Evolutionary conservation across 2,888 invertebrate genomes (phyloP).

Genomic region (Abrostola tripartita): DNA sequence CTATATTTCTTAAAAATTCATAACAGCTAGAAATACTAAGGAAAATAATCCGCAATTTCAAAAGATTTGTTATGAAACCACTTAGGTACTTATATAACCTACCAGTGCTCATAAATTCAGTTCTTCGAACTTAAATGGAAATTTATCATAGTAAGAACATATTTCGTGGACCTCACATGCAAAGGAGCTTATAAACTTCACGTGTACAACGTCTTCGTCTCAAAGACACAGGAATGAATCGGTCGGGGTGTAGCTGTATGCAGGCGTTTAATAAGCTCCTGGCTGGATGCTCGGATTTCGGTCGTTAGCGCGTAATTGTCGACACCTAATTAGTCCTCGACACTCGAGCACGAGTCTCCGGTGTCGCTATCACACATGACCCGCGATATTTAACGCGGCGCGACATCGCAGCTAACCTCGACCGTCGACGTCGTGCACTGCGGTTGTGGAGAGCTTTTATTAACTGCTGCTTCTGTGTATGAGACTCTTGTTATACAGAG

Average conservation of each 20-base stretch:
- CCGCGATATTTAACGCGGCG: conserved; percentile 73
- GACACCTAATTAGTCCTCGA: conserved; percentile 82
- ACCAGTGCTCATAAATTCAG: neutral
- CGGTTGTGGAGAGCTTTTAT: conserved; percentile 42
- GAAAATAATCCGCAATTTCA: too few relatives aligned
- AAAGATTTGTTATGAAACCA: neutral
- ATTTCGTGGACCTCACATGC: conserved; percentile 17
- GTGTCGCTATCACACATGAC: conserved; percentile 81
- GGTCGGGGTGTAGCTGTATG: conserved; percentile 55
- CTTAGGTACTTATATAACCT: too few relatives aligned
- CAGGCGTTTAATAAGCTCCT: conserved; percentile 79
- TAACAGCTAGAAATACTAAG: too few relatives aligned
- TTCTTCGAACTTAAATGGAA: conserved; percentile 30
- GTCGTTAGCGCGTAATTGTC: conserved; percentile 85
- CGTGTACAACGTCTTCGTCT: conserved; percentile 44
- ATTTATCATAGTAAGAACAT: conserved; percentile 28
- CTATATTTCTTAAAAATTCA: too few relatives aligned
- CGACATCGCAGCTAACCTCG: conserved; percentile 45
- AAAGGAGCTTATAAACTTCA: conserved; percentile 48
- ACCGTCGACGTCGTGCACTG: conserved; percentile 41
- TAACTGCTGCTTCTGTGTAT: conserved; percentile 28
- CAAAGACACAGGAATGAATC: conserved; percentile 63
- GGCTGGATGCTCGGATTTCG: conserved; percentile 77
- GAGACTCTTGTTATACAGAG: conserved; percentile 14
- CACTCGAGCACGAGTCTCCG: conserved; percentile 74